Base-by-base conservation (phyloP, 1,140 invertebrate genomes). In the Medauroidea extradentata region DNA sequence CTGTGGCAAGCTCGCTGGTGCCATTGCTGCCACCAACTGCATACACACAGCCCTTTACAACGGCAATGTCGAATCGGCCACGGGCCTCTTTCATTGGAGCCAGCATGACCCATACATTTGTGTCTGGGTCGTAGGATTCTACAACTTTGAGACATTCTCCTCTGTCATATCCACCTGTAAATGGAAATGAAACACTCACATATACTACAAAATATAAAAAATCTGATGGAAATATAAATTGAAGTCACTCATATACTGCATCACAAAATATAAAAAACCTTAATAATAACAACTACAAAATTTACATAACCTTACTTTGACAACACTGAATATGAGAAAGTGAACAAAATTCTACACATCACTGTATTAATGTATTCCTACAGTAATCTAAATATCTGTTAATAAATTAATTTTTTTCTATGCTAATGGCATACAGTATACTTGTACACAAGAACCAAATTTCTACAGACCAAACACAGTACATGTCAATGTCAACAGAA, bases 11-110 rank as follows among this genome's bases (percentile, higher is more conserved):
- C 67, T 91, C 89, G 21, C 81, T 82, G 2, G 80, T 80, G n/a
- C 91, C 91, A 74, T 92, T 89, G 55, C 86, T 87, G 7, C 91
- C 91, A 14, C 89, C 89, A 55, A 90, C 78, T 13, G 88, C 90
- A 73, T 87, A 93, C 2, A 91, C 79, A 57, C 80, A 79, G 52
- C 81, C 81, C 48, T 83, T 73, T 1, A 90, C 70, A 41, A 86
- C 82, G 9, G 85, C 83, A 42, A 88, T 82, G 65, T 88, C 85
- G 71, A 92, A 90, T 3, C 91, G 78, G 9, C 88, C 91, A 52
- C 91, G 73, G 29, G 83, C 81, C 67, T 83, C 78, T 27, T 75
- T 78, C 90, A 94, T 91, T 18, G 81, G 73, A 0, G 85, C 78
- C 62, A 90, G 69, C 2, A 73, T 67, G 24, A 76, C 73, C 90